Evolutionary conservation across 1,140 invertebrate genomes (phyloP).

Genomic region (Akabosia matsudoensis): DNA sequence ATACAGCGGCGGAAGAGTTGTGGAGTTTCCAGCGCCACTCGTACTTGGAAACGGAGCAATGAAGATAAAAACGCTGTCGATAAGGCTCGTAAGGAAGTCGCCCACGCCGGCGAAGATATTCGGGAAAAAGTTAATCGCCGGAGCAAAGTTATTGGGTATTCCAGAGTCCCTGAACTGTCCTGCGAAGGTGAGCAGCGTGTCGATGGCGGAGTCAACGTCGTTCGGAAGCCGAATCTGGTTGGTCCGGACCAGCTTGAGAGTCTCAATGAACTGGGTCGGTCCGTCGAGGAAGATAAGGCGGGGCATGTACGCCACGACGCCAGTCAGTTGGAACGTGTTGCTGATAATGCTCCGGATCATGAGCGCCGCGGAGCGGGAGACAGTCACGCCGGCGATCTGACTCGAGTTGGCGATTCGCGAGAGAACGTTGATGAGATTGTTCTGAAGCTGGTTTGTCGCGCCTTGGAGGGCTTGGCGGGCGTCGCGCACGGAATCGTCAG

Average conservation of each 20-base stretch:
- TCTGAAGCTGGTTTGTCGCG: conserved; percentile 34
- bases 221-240: conserved; percentile 46
- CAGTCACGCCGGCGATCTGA: conserved; percentile 41
- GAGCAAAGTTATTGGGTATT: conserved; percentile 40
- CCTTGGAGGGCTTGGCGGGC: conserved; percentile 42
- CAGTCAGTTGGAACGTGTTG: conserved; percentile 41
- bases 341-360: conserved; percentile 45
- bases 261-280: conserved; percentile 47
- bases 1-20: background rate
- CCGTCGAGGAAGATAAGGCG: conserved; percentile 46
- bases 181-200: conserved; percentile 45
- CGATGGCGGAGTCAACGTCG: conserved; percentile 45
- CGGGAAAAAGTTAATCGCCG: conserved; percentile 37
- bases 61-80: conserved; percentile 45
- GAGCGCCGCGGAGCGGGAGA: conserved; percentile 31
- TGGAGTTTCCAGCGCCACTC: background rate
- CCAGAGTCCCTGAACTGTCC: conserved; percentile 41
- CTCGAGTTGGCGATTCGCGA: conserved; percentile 41
- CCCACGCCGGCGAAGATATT: conserved; percentile 43
- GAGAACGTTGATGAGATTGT: conserved; percentile 42
- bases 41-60: conserved; percentile 28
- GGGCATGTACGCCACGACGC: conserved; percentile 46
- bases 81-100: conserved; percentile 43
- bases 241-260: conserved; percentile 42
- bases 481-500: conserved; percentile 41